Evolutionary conservation across 1,140 invertebrate genomes (phyloP).

Genomic region (Hypothenemus hampei): DNA sequence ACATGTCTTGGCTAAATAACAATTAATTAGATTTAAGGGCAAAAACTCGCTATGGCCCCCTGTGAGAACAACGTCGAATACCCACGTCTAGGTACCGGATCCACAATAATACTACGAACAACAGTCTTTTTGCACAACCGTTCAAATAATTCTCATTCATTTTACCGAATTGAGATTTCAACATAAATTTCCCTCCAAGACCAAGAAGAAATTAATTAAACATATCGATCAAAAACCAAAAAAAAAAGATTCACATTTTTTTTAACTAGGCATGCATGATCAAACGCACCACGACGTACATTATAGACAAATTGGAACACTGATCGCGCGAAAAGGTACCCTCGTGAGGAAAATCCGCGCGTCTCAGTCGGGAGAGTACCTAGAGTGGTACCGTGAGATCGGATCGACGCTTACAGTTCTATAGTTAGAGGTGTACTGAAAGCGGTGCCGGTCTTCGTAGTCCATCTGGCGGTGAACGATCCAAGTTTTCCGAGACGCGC

Average conservation of each 20-base stretch:
- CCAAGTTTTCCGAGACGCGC: no score
- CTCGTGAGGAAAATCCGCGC: constrained; percentile 9
- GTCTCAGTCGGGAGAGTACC: constrained; percentile 24
- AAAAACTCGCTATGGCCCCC: constrained; percentile 26
- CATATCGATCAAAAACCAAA: no score
- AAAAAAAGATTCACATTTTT: no score
- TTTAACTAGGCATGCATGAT: no score
- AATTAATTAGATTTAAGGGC: constrained; percentile 20
- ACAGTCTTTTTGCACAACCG: no score
- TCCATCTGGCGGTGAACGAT: constrained; percentile 38
- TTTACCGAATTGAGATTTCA: no score
- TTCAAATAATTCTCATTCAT: no score
- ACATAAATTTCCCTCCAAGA: no score
- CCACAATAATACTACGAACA: constrained; percentile 10
- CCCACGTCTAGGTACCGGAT: constrained; percentile 36
- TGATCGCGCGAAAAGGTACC: constrained; percentile 13
- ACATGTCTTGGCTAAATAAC: constrained; percentile 41
- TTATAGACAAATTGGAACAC: constrained; percentile 3
- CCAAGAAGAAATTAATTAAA: no score
- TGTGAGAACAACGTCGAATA: constrained; percentile 21
- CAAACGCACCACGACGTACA: background rate
- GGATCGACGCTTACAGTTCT: constrained; percentile 35
- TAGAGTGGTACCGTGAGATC: constrained; percentile 19
- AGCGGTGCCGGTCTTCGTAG: constrained; percentile 27
- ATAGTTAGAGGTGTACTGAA: constrained; percentile 42